Evolutionary conservation across 2,888 invertebrate genomes (phyloP).

Genomic region (Hyposoter dolosus): DNA sequence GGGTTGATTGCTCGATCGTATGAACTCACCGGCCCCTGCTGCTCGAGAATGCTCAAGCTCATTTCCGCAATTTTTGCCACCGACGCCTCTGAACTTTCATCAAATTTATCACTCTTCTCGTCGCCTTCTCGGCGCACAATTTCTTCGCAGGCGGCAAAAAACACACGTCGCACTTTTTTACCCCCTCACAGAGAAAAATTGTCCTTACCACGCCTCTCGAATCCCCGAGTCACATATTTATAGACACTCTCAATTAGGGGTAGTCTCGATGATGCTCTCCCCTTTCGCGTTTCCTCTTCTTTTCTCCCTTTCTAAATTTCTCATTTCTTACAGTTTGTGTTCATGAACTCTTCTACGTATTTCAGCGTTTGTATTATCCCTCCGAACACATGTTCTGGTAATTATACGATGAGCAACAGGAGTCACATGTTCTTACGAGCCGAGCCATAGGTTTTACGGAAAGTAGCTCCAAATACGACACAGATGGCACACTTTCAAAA

Average conservation of each 20-base stretch:
- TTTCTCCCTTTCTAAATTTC: background rate
- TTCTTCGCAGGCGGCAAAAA: background rate
- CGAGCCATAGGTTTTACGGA: conserved; percentile 22
- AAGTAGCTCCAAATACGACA: conserved; percentile 18
- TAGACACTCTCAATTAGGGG: conserved; percentile 64
- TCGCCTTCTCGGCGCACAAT: background rate
- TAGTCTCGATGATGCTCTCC: conserved; percentile 19
- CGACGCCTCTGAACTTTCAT: conserved; percentile 25
- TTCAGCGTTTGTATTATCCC: conserved; percentile 34
- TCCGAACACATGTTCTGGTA: conserved; percentile 61
- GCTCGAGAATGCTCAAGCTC: conserved; percentile 46
- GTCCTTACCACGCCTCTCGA: conserved; percentile 26
- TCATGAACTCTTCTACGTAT: conserved; percentile 8
- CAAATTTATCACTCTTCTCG: conserved; percentile 40
- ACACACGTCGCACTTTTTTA: conserved; percentile 1
- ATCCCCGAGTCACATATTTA: conserved; percentile 61
- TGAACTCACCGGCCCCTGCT: conserved; percentile 59
- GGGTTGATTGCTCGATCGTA: conserved; percentile 56
- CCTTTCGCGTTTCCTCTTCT: background rate
- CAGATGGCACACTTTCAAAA: conserved; percentile 36
- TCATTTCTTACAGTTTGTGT: conserved; percentile 9
- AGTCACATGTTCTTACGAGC: conserved; percentile 34
- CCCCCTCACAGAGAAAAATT: background rate
- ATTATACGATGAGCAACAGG: conserved; percentile 59
- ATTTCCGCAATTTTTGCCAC: conserved; percentile 61